Evolutionary conservation across 1,140 invertebrate genomes (phyloP), one percentile per base, ranked within the genome.

Genomic region (Odontomachus brunneus): DNA sequence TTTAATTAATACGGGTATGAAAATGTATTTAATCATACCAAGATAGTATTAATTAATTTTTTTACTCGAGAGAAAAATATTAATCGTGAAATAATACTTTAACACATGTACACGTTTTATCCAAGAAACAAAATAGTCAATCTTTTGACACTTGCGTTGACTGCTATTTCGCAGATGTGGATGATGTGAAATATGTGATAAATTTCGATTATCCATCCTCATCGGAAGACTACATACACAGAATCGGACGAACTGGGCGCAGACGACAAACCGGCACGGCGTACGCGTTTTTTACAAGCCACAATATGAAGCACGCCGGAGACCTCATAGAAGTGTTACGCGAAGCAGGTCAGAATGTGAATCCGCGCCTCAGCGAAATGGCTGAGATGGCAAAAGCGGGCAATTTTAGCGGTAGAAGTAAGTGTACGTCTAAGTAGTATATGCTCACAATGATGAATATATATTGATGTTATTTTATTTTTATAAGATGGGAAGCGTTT

Each of bases 201-300:
- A 98, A 98, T 93, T 97, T 96, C 92, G 97, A 98, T 93, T 98
- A 97, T 93, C 97, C 97, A 4, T 96, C 96, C 84, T 96, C 96
- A 67, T 97, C 96, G 49, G 97, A 98, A 92, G 97, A 98, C 91
- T 98, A 98, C 91, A 96, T 98, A 81, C 97, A 98, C 92, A 95
- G 97, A 69, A 98, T 98, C 90, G 97, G 97, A 44, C 95, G 97
- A 76, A 98, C 97, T 62, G 97, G 96, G 29, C 94, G 97, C 57
- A 95, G 95, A 63, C 94, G 95, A 60, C 96, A 96, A 88, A 96
- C 95, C 14, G 97, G 97, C 57, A 97, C 97, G 22, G 96, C 97
- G 0, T 97, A 97, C 93, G 97, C 97, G n/a, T 97, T 98, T 92
- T 97, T 98, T 90, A 98, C 97, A 0, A 93, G 93, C 85, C 93